phyloP scores from a whole-genome alignment of 2,797 vertebrate species.

The Buceros bicornis region DNA sequence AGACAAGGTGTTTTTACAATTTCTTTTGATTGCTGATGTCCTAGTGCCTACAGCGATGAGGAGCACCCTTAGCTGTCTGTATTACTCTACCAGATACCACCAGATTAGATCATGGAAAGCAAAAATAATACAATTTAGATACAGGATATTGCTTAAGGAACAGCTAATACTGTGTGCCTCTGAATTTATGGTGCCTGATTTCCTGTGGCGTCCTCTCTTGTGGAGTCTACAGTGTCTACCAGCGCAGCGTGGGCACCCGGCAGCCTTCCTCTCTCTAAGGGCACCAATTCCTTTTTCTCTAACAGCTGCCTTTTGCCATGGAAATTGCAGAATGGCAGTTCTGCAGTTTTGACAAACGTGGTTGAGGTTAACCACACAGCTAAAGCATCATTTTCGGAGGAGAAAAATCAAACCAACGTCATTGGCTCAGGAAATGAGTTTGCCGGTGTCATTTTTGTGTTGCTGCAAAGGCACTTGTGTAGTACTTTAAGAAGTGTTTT shows the following conservation, averaged over 20 bases:
- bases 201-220: constrained; percentile 40
- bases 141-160: constrained; percentile 53
- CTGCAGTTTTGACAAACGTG: not conserved
- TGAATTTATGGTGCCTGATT: constrained; percentile 31
- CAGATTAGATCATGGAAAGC: constrained; percentile 3
- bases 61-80: not conserved
- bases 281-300: not conserved
- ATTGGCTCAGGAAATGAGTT: not conserved
- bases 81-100: not conserved
- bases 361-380: not conserved
- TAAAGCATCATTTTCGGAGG: not conserved
- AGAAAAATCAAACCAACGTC: not conserved
- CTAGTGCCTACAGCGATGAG: not conserved
- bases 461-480: not conserved
- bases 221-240: not conserved
- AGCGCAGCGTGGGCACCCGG: not conserved
- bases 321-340: not conserved
- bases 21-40: not conserved
- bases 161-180: not conserved
- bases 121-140: constrained; percentile 46
- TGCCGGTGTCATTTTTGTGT: not conserved
- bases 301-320: not conserved
- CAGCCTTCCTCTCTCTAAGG: not conserved
- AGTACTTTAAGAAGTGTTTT: not conserved
- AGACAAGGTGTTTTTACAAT: not conserved